These are phyloP conservation scores for Philaenus spumarius DNA, from an alignment of 1,140 invertebrate species.

Conservation along the genomic window DNA sequence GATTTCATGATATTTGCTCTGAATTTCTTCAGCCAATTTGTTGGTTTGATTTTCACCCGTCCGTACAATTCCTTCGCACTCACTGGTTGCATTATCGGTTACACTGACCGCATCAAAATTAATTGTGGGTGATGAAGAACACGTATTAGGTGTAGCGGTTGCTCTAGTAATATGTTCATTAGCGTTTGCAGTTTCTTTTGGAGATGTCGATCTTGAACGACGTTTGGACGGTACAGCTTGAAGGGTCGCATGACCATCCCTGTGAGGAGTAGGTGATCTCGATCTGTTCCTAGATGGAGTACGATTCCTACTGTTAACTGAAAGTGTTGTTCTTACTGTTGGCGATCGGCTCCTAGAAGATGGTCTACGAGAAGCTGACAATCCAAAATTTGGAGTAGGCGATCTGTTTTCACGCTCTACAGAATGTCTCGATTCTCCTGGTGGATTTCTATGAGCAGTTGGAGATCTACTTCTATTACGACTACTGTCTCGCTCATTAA, in stretches of 20 bases:
- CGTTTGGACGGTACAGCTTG: not conserved
- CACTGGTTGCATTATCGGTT: no score
- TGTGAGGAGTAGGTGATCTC: constrained; percentile 10
- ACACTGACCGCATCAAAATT: no score
- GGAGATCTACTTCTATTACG: constrained; percentile 8
- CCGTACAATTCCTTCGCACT: no score
- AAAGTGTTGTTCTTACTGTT: constrained; percentile 17
- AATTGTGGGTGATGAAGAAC: no score
- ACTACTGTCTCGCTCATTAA: not conserved
- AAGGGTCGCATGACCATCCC: not conserved
- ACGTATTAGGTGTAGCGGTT: no score
- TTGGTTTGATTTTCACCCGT: no score
- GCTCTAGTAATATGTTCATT: not conserved
- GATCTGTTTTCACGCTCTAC: constrained; percentile 4
- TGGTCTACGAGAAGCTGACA: not conserved
- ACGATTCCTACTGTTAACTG: not conserved
- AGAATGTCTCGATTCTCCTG: not conserved
- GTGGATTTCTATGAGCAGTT: not conserved
- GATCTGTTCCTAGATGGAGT: constrained; percentile 7
- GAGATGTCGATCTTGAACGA: constrained; percentile 11
- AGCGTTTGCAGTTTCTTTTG: not conserved
- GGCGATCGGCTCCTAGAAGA: constrained; percentile 31
- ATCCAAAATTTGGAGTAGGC: constrained; percentile 4
- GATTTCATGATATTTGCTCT: no score
- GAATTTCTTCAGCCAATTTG: no score